Evolutionary conservation across 2,797 vertebrate genomes (phyloP).

Genomic region (Leucoraja ocellata): DNA sequence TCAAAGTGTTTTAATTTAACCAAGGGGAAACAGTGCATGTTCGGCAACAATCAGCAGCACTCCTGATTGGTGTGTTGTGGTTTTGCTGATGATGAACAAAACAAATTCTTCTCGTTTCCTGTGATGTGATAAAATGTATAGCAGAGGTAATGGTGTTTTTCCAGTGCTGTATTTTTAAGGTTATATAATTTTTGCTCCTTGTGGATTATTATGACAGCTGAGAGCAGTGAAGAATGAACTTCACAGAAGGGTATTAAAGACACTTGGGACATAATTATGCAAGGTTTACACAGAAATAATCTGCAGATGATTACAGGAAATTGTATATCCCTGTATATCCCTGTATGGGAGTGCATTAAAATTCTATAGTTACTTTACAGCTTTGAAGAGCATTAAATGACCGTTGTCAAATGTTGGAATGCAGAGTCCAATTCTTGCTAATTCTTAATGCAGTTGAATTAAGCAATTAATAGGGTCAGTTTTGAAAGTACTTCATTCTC

Average conservation of each 20-base stretch:
- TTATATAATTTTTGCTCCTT: constrained; percentile 26
- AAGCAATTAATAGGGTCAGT: not conserved
- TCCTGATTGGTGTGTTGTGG: not conserved
- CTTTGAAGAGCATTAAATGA: constrained; percentile 15
- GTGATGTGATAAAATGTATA: constrained; percentile 7
- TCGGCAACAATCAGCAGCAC: not conserved
- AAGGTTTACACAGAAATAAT: constrained; percentile 36
- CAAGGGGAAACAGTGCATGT: not conserved
- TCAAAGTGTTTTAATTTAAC: not conserved
- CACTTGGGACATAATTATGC: constrained; percentile 36
- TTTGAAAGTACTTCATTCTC: not conserved
- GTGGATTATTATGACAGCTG: constrained; percentile 37
- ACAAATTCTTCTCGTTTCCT: not conserved
- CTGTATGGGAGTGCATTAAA: not conserved
- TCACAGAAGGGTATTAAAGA: constrained; percentile 37
- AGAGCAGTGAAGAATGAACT: constrained; percentile 34
- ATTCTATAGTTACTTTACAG: not conserved
- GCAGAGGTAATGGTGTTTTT: constrained; percentile 23
- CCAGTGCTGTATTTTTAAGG: constrained; percentile 10
- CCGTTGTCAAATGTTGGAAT: not conserved
- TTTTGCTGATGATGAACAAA: not conserved
- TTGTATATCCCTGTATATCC: not conserved
- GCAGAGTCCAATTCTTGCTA: not conserved
- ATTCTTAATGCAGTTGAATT: not conserved
- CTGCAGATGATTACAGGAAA: constrained; percentile 32